Conservation (phyloP, 2,113 vertebrate species). For the Tor tambroides region DNA sequence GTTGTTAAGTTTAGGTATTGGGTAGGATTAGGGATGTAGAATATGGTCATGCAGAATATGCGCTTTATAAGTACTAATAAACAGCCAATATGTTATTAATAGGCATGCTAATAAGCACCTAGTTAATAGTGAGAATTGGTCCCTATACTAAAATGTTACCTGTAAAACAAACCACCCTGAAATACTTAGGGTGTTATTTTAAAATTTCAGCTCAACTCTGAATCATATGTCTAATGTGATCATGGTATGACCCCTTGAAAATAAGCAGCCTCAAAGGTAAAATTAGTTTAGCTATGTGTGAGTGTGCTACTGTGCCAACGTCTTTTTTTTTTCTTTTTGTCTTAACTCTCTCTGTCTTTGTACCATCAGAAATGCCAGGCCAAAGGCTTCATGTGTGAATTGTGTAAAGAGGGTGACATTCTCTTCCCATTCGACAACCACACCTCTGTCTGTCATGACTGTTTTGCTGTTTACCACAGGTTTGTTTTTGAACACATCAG, state of each 20-base stretch:
- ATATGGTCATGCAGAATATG: no score
- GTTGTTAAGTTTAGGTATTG: no score
- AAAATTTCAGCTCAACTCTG: background rate
- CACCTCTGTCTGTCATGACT: constrained; percentile 92
- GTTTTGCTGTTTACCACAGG: constrained; percentile 97
- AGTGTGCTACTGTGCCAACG: background rate
- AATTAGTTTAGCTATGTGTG: background rate
- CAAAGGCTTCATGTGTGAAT: constrained; percentile 98
- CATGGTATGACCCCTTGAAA: background rate
- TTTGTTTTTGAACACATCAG: constrained; percentile 64
- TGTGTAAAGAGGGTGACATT: constrained; percentile 95
- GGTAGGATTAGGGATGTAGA: no score
- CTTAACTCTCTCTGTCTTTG: background rate
- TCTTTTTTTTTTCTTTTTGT: background rate
- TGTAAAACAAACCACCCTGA: background rate
- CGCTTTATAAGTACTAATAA: no score
- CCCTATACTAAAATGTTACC: no score
- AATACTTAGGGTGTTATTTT: no score
- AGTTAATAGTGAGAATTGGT: no score
- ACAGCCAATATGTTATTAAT: no score
- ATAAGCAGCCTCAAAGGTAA: background rate
- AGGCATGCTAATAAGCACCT: no score
- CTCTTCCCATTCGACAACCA: constrained; percentile 98
- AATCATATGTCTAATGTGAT: background rate
- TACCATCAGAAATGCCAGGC: constrained; percentile 89